Evolutionary conservation across 2,888 invertebrate species (phyloP).

Genomic region (Crocallis elinguaria): DNA sequence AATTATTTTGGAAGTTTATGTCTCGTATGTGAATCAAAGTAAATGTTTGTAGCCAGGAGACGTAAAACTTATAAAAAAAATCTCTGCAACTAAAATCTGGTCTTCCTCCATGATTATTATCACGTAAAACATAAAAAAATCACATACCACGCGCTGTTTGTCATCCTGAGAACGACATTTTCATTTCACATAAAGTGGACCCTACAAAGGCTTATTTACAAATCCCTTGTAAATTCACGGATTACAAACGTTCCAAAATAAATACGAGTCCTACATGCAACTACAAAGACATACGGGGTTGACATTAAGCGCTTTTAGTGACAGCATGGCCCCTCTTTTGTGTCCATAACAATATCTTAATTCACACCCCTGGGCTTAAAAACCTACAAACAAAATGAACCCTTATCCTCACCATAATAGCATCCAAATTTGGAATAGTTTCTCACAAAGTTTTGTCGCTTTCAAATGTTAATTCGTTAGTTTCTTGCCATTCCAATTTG

Average conservation of each 20-base stretch:
- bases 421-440: conserved; percentile 36
- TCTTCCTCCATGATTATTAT: not conserved
- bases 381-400: conserved; percentile 34
- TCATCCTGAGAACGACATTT: conserved; percentile 24
- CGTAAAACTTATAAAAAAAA: no score
- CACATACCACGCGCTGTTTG: conserved; percentile 1
- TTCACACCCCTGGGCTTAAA: conserved; percentile 77
- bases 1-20: no score
- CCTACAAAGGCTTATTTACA: conserved; percentile 28
- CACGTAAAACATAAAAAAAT: not conserved
- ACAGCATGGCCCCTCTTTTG: conserved; percentile 55
- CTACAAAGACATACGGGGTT: conserved; percentile 73
- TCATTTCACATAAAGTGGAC: conserved; percentile 24
- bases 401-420: conserved; percentile 32
- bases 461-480: conserved; percentile 67
- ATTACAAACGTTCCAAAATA: conserved; percentile 44
- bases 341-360: conserved; percentile 77
- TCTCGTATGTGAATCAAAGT: no score
- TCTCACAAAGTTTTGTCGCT: conserved; percentile 39
- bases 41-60: no score
- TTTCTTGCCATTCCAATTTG: conserved; percentile 40
- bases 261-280: conserved; percentile 60
- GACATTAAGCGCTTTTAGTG: conserved; percentile 75
- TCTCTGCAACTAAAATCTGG: no score
- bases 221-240: conserved; percentile 26